A percentile compares a stretch with the other conserved stretches of the same genome.
Conservation (phyloP, 2,113 vertebrate species). For the Xiphophorus couchianus region DNA sequence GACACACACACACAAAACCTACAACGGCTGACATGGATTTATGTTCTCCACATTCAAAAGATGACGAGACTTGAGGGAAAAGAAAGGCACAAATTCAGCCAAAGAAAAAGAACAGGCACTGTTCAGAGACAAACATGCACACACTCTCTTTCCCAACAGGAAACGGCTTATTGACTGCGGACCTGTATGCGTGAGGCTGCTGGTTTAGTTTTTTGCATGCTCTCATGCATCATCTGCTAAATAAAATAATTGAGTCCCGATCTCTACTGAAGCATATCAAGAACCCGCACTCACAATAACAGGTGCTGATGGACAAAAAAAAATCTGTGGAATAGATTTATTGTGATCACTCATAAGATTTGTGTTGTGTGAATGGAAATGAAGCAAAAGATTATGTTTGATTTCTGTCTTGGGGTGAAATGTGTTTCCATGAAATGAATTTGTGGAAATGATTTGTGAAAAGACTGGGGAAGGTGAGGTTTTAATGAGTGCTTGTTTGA, state of each 20-base stretch:
- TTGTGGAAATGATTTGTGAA: conserved; percentile 70
- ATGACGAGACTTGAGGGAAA: conserved; percentile 48
- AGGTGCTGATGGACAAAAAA: conserved; percentile 39
- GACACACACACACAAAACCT: conserved; percentile 31
- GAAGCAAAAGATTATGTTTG: conserved; percentile 73
- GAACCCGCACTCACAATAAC: conserved; percentile 14
- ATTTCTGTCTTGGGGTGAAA: conserved; percentile 64
- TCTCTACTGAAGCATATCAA: conserved; percentile 59
- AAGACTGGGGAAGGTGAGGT: conserved; percentile 41
- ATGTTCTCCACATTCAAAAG: conserved; percentile 54
- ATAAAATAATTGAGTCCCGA: conserved; percentile 77
- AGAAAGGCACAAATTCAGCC: conserved; percentile 56
- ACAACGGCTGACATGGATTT: conserved; percentile 64
- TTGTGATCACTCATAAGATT: conserved; percentile 74
- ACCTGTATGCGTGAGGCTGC: conserved; percentile 57
- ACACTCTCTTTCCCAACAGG: conserved; percentile 38
- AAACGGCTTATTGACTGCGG: conserved; percentile 68
- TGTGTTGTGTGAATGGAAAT: conserved; percentile 81
- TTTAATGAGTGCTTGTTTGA: conserved; percentile 81
- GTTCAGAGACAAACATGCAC: conserved; percentile 44
- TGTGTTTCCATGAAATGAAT: conserved; percentile 69
- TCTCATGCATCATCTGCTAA: conserved; percentile 58
- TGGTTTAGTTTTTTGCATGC: conserved; percentile 65
- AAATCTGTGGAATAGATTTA: conserved; percentile 37
- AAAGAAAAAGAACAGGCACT: conserved; percentile 54